Percentiles rank a stretch among this genome's conserved stretches.
phyloP scores from a whole-genome alignment of 2,113 vertebrate genomes.

The Dolichallabes microphthalmus region DNA sequence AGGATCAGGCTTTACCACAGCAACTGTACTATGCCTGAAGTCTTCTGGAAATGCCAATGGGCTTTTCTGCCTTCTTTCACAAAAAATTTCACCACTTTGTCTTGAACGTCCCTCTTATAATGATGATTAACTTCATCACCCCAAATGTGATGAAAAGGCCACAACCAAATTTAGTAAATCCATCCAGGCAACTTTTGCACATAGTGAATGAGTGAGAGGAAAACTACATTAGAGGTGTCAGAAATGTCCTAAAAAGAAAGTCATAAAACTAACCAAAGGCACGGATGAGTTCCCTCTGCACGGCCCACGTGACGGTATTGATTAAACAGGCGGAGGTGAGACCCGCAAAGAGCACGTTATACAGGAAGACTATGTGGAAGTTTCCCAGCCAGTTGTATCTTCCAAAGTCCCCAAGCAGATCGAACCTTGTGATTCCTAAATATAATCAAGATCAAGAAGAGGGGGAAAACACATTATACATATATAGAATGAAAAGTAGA shows the following conservation, averaged over 20 bases:
- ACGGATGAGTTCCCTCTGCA: conserved; percentile 88
- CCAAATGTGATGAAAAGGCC: neutral
- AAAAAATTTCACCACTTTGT: too few relatives aligned
- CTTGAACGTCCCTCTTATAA: too few relatives aligned
- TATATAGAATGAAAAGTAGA: neutral
- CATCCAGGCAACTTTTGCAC: neutral
- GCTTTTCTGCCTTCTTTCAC: too few relatives aligned
- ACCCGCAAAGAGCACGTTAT: conserved; percentile 91
- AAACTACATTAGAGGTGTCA: neutral
- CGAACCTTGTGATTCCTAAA: conserved; percentile 91
- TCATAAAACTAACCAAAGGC: conserved; percentile 83
- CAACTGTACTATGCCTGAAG: too few relatives aligned
- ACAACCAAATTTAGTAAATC: neutral
- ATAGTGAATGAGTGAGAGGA: neutral
- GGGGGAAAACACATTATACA: neutral
- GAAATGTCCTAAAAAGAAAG: neutral
- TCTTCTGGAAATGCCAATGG: too few relatives aligned
- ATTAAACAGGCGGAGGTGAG: conserved; percentile 91
- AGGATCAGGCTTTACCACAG: too few relatives aligned
- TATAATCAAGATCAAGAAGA: neutral
- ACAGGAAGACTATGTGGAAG: conserved; percentile 92
- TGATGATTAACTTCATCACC: too few relatives aligned
- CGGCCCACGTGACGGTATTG: conserved; percentile 87
- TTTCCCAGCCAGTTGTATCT: conserved; percentile 95
- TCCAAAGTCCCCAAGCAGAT: conserved; percentile 92